A percentile compares a stretch with the other conserved stretches of the same genome.
Evolutionary conservation across 2,888 invertebrate genomes (phyloP).

Genomic region (Heliconius ethilla): DNA sequence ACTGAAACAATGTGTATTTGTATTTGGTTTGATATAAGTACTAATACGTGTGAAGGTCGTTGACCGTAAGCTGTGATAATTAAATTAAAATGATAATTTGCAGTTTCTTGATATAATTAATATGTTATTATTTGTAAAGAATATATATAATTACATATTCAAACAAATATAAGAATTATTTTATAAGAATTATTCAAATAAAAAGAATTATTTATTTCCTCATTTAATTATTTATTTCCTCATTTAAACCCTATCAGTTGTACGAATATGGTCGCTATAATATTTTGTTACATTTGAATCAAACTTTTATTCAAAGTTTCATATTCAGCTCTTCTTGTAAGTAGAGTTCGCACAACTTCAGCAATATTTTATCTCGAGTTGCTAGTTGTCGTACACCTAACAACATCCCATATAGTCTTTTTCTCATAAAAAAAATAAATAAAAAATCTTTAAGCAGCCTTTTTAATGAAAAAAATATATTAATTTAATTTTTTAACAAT

Average conservation of each 20-base stretch:
- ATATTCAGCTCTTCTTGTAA: neutral
- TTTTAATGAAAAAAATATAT: neutral
- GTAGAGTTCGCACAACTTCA: neutral
- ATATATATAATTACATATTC: neutral
- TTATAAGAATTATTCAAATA: too few relatives aligned
- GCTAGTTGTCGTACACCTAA: neutral
- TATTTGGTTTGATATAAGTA: constrained; percentile 1
- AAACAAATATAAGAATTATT: too few relatives aligned
- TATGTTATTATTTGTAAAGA: neutral
- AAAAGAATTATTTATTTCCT: neutral
- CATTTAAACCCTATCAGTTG: too few relatives aligned
- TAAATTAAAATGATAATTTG: neutral
- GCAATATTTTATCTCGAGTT: neutral
- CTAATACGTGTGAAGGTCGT: constrained; percentile 1
- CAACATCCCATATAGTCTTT: neutral
- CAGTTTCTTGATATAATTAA: neutral
- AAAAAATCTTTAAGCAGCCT: neutral
- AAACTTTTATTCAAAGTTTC: neutral
- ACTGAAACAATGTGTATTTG: neutral
- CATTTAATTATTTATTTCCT: too few relatives aligned
- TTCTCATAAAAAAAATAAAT: too few relatives aligned
- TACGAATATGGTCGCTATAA: too few relatives aligned
- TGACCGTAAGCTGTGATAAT: neutral
- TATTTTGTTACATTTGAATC: neutral
- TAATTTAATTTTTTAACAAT: too few relatives aligned